Evolutionary conservation across 2,797 vertebrate genomes (phyloP).

Genomic region (Sitta carolinensis): DNA sequence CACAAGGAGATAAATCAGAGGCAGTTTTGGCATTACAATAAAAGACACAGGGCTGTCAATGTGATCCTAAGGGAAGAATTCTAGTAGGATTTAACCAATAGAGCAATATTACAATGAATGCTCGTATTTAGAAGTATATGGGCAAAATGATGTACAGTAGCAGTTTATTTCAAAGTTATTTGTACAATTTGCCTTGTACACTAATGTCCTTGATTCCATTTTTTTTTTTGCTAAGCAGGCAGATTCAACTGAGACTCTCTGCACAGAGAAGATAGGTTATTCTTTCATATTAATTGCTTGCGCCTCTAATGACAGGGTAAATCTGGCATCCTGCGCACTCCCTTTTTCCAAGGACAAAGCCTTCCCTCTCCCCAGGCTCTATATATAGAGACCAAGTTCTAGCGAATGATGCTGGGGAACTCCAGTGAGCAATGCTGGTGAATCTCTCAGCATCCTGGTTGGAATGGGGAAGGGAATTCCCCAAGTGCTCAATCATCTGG

Average conservation of each 20-base stretch:
- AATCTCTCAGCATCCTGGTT: conserved; percentile 22
- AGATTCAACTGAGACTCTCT: not conserved
- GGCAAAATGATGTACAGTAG: not conserved
- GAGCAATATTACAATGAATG: not conserved
- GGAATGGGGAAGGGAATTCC: conserved; percentile 39
- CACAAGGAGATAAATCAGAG: not conserved
- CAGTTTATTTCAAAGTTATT: not conserved
- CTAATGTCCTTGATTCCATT: not conserved
- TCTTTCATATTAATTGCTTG: not conserved
- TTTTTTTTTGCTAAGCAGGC: not conserved
- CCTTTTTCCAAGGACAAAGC: conserved; percentile 40
- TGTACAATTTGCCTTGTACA: not conserved
- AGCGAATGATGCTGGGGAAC: conserved; percentile 35
- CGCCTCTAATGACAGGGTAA: conserved; percentile 3
- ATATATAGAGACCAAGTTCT: conserved; percentile 2
- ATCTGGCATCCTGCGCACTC: conserved; percentile 6
- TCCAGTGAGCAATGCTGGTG: conserved; percentile 44
- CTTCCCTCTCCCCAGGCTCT: not conserved
- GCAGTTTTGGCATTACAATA: not conserved
- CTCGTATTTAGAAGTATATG: not conserved
- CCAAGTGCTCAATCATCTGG: not conserved
- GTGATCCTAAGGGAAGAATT: not conserved
- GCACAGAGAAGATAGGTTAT: not conserved
- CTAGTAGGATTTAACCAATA: not conserved
- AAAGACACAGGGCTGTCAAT: not conserved